A percentile compares a stretch with the other conserved stretches of the same genome.
phyloP scores from a whole-genome alignment of 2,113 vertebrate genomes.

The Bos javanicus region DNA sequence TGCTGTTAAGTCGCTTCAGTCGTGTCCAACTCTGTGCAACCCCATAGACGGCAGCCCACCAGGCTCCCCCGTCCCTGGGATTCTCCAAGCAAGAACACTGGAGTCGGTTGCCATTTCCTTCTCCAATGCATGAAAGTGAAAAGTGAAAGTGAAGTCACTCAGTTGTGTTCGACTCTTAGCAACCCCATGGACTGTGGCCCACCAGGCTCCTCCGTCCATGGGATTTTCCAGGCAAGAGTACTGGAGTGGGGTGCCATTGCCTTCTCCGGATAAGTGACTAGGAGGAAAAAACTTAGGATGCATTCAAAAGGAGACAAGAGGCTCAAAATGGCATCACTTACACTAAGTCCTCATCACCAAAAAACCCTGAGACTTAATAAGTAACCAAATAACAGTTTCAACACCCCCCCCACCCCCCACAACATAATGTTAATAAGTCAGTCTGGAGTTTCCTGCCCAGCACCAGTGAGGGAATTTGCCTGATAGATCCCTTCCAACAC shows the following conservation, averaged over 20 bases:
- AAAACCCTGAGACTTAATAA: not conserved
- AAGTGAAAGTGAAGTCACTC: no score
- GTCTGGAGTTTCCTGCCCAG: not conserved
- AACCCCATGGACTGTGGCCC: accelerated
- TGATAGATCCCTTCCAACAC: not conserved
- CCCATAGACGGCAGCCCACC: no score
- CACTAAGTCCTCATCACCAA: not conserved
- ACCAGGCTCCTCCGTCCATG: no score
- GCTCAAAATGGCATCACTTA: not conserved
- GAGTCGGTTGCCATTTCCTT: no score
- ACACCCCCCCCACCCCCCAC: accelerated
- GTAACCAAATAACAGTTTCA: not conserved
- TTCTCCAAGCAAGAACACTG: no score
- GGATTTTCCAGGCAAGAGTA: not conserved
- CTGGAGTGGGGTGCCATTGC: not conserved
- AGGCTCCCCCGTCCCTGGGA: no score
- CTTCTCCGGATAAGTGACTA: not conserved
- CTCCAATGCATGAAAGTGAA: no score
- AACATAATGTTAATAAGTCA: not conserved
- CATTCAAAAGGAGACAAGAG: not conserved
- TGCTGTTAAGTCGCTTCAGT: no score
- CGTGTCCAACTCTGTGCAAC: no score
- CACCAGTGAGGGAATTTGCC: not conserved
- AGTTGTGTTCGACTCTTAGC: accelerated
- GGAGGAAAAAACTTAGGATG: not conserved